Evolutionary conservation across 1,140 invertebrate species (phyloP), one percentile per base, ranked within the genome.

Genomic region (Aporrectodea caliginosa): DNA sequence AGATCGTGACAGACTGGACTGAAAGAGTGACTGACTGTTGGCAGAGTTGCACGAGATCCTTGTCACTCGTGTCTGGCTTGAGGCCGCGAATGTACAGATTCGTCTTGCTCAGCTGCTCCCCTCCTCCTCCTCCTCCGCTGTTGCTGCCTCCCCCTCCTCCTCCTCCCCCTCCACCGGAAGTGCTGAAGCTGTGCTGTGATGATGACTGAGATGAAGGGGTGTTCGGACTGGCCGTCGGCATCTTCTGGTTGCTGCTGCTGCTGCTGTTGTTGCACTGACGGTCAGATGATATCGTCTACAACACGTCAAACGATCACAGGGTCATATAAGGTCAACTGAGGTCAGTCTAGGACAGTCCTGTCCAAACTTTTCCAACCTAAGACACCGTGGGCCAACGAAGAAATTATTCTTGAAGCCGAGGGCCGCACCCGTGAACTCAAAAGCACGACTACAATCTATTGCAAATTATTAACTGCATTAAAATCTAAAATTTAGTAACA

Each of bases 21-120:
- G 6, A 12, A 6, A 6, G 22, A 58, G 43, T 6, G 43, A 58
- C 94, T 94, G 91, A 98, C 95, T 94, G 93, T 90, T 93, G 92
- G 92, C 97, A 99, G 92, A 99, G 94, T 87, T 92, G 93, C 84
- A 95, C 94, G 84, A 99, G 92, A 90, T 98, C 95, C 89, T 98
- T 97, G 89, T 98, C 97, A 82, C 95, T 98, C 85, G 96, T 98
- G 87, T 94, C 94, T 85, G 96, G 95, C 85, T 92, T 93, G 83
- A 99, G 92, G 82, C 97, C 97, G 84, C 97, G 92, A 85, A 99
- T 99, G 90, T 99, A 99, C 78, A 99, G 91, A 91, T 99, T 99
- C 84, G 97, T 99, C 91, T 97, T 96, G 84, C 94, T 96, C 82
- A 98, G 92, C 88, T 95, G 94, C 85, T 97, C 90, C 34, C 86